phyloP scores from a whole-genome alignment of 2,113 vertebrate genomes.

The Bos javanicus region DNA sequence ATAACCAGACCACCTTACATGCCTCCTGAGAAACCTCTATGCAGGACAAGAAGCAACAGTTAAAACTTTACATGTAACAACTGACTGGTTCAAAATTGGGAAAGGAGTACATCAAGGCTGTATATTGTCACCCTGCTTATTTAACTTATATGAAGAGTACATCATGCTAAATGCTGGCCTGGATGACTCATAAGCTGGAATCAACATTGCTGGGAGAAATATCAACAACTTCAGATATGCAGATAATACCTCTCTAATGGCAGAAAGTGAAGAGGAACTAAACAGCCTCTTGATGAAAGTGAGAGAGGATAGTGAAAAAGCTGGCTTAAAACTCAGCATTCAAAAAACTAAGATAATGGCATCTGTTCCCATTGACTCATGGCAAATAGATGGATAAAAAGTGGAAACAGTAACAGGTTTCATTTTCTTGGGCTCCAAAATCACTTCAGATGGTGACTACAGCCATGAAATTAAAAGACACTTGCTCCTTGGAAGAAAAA shows the following conservation, averaged over 20 bases:
- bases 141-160: neutral
- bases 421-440: neutral
- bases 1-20: neutral
- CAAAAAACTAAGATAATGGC: neutral
- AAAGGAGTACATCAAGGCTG: neutral
- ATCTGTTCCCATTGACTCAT: neutral
- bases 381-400: neutral
- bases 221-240: neutral
- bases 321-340: neutral
- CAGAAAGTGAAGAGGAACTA: neutral
- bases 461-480: neutral
- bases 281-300: neutral
- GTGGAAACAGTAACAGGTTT: neutral
- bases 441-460: neutral
- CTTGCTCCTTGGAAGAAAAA: neutral
- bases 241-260: neutral
- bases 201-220: neutral
- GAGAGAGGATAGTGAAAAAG: neutral
- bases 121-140: neutral
- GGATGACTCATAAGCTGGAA: neutral
- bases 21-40: neutral
- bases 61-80: neutral
- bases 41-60: neutral
- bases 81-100: neutral
- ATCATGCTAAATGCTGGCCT: neutral